Evolutionary conservation across 2,797 vertebrate genomes (phyloP), one percentile per base, ranked within the genome.

Genomic region (Buceros bicornis): DNA sequence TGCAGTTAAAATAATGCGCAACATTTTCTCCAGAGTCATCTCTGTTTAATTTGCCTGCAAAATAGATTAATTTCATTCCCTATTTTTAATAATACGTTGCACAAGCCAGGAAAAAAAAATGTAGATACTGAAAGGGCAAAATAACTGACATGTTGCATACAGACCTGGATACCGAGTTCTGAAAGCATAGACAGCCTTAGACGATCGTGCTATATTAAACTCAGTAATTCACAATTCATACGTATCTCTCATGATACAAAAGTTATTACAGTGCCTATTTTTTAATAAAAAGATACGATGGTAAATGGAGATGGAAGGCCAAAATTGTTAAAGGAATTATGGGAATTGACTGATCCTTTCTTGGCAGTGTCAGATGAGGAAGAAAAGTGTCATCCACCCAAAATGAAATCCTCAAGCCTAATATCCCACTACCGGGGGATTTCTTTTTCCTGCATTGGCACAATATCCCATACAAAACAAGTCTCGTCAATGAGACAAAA

Each of bases 231-330:
- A 78, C 71, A 74, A 81, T 93, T 94, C 74, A 50, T 65, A 67
- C 28, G 2, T 71, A 93, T 85, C 51, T 94, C 89, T 88, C 5
- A 50, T 69, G 1, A 67, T 87, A 91, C 40, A 92, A 73, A 93
- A 93, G 77, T 93, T 96, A 90, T 95, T 95, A 61, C 40, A 42
- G n/a, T 67, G 50, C 12, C 47, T 87, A 69, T 67, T 90, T 95
- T 96, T 94, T 96, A 94, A 94, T 94, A 91, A 96, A 94, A 97
- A 90, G 65, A 89, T 89, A 79, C 57, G 54, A 93, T 80, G 47
- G 50, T 61, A 85, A 92, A 89, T 79, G 86, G 82, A 92, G 50
- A 72, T 72, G 62, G 89, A 65, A 90, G 62, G 77, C 69, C 61
- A 89, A 85, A 78, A 80, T 69, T 79, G 60, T 81, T 93, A 92